phyloP scores from a whole-genome alignment of 2,888 invertebrate species.

The Ptilodon capucinus region DNA sequence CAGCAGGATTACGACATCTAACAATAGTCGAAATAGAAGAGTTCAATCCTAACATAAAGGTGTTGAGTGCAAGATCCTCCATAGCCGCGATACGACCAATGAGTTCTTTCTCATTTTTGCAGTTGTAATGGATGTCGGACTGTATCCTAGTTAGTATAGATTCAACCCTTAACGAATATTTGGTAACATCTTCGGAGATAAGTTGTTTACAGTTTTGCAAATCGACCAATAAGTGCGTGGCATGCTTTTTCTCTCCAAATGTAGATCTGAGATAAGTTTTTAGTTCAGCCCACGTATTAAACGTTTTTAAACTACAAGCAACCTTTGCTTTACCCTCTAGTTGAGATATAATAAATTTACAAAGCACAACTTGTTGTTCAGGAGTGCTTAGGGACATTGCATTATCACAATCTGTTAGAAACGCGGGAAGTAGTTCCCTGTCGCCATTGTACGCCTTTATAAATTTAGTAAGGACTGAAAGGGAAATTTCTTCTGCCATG shows the following conservation, averaged over 20 bases:
- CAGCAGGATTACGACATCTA: no score
- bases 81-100: no score
- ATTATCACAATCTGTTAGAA: constrained; percentile 19
- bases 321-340: constrained; percentile 18
- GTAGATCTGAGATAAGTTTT: constrained; percentile 18
- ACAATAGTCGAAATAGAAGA: neutral
- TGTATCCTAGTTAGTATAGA: neutral
- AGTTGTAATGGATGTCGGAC: neutral
- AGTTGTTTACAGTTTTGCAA: neutral
- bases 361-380: constrained; percentile 11
- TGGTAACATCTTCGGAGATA: no score
- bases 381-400: constrained; percentile 12
- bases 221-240: constrained; percentile 12
- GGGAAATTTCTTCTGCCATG: neutral
- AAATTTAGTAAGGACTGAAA: constrained; percentile 13
- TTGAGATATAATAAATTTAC: constrained; percentile 23
- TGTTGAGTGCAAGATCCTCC: constrained; percentile 16
- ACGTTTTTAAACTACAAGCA: constrained; percentile 21
- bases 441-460: constrained; percentile 15
- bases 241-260: constrained; percentile 20
- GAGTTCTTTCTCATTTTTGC: neutral
- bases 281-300: constrained; percentile 9
- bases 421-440: constrained; percentile 17
- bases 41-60: constrained; percentile 4
- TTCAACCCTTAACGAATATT: constrained; percentile 2